A percentile compares a stretch with the other conserved stretches of the same genome.
Conservation (phyloP, 2,113 vertebrate species). For the Xiphias gladius region DNA sequence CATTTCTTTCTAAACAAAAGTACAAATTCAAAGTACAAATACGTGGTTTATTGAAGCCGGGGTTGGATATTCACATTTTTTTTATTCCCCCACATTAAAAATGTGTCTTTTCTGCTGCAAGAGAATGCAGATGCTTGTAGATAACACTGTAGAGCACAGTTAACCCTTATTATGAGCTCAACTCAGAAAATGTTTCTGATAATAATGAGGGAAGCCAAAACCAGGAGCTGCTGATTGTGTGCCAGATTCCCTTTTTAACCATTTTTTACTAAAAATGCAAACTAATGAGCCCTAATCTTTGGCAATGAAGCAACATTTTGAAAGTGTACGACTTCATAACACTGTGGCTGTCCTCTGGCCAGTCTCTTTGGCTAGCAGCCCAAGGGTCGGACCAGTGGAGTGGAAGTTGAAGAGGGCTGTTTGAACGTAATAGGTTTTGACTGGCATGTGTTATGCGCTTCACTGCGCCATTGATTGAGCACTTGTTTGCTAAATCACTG, state of each 20-base stretch:
- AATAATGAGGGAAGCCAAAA: neutral
- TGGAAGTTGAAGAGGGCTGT: slow-evolving; percentile 88
- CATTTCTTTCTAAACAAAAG: neutral
- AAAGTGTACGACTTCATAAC: slow-evolving; percentile 55
- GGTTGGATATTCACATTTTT: neutral
- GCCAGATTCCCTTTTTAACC: neutral
- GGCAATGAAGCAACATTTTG: neutral
- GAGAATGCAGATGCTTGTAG: neutral
- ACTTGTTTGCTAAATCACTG: slow-evolving; percentile 94
- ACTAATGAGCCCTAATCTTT: neutral
- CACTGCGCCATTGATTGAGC: slow-evolving; percentile 92
- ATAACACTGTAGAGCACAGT: neutral
- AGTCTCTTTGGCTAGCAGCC: slow-evolving; percentile 87
- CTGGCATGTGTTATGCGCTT: slow-evolving; percentile 91
- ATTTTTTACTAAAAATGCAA: neutral
- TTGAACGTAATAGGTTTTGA: slow-evolving; percentile 92
- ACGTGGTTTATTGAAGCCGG: neutral
- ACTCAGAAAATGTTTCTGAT: neutral
- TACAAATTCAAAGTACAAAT: too few species aligned
- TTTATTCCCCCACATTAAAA: neutral
- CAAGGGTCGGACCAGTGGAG: slow-evolving; percentile 87
- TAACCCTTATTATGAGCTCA: neutral
- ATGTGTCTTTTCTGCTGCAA: neutral
- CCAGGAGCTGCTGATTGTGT: neutral
- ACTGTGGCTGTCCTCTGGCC: slow-evolving; percentile 81